These are phyloP conservation scores for Alfaro cultratus DNA, from an alignment of 2,797 vertebrate genomes.

Conservation along the genomic window DNA sequence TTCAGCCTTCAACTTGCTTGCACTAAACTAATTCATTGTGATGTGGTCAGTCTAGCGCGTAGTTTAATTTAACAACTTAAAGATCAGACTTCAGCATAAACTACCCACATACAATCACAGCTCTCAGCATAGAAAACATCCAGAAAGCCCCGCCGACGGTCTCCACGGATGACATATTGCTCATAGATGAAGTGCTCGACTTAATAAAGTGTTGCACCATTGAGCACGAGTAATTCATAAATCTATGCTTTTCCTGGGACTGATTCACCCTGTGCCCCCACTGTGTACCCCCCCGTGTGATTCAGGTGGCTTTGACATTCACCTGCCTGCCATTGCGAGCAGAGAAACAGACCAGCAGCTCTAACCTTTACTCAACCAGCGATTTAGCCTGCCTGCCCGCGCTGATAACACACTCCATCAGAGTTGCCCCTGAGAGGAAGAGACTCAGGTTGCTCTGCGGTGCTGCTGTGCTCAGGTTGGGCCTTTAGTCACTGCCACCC, in stretches of 20 bases:
- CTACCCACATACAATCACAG: background rate
- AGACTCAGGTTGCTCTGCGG: slow-evolving; percentile 47
- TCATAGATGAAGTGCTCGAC: slow-evolving; percentile 52
- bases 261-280: slow-evolving; percentile 51
- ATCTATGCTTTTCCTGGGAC: slow-evolving; percentile 53
- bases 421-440: slow-evolving; percentile 50
- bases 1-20: background rate
- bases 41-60: background rate
- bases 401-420: slow-evolving; percentile 75
- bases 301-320: slow-evolving; percentile 71
- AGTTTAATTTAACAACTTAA: slow-evolving; percentile 9
- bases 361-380: slow-evolving; percentile 75
- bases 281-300: slow-evolving; percentile 52
- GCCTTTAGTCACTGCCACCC: slow-evolving; percentile 64
- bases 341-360: slow-evolving; percentile 64
- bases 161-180: slow-evolving; percentile 46
- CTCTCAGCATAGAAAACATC: slow-evolving; percentile 8
- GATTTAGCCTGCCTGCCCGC: slow-evolving; percentile 72
- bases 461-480: slow-evolving; percentile 42
- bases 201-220: slow-evolving; percentile 63
- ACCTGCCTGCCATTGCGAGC: slow-evolving; percentile 62
- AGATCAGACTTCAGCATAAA: slow-evolving; percentile 24
- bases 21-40: background rate
- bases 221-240: slow-evolving; percentile 66
- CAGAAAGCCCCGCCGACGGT: slow-evolving; percentile 2